Conservation (phyloP, 2,797 vertebrate species). For the Denticeps clupeoides region DNA sequence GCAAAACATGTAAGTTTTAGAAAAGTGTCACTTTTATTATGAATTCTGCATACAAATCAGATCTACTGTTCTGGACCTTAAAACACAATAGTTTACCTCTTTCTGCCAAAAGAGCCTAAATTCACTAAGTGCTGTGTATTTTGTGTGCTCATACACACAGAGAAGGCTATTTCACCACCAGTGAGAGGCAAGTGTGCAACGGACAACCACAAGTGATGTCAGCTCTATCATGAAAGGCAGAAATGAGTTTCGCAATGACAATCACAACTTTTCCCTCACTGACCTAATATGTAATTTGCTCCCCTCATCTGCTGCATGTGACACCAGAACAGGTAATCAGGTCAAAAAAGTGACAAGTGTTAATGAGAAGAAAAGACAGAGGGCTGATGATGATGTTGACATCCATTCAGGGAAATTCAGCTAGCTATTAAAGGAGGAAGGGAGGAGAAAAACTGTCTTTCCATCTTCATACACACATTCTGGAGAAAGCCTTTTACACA, state of each 20-base stretch:
- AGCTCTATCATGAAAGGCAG: constrained; percentile 2
- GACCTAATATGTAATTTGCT: background rate
- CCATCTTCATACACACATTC: no score
- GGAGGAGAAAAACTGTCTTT: no score
- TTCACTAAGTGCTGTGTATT: background rate
- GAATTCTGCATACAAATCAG: background rate
- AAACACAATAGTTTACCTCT: background rate
- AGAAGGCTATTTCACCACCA: background rate
- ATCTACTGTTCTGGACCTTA: background rate
- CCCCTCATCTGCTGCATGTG: background rate
- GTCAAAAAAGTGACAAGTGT: no score
- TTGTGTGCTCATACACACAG: background rate
- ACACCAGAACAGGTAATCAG: no score
- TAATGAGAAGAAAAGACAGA: no score
- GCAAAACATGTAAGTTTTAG: background rate
- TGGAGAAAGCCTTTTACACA: no score
- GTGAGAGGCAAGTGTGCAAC: background rate
- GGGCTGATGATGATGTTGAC: no score
- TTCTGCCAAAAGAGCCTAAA: background rate
- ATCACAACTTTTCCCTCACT: background rate
- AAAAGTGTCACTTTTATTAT: background rate
- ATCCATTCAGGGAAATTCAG: no score
- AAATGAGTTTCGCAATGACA: background rate
- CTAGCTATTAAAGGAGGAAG: no score
- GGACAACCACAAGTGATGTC: background rate